Evolutionary conservation across 2,797 vertebrate species (phyloP), one percentile per base, ranked within the genome.

Genomic region (Carcharodon carcharias): DNA sequence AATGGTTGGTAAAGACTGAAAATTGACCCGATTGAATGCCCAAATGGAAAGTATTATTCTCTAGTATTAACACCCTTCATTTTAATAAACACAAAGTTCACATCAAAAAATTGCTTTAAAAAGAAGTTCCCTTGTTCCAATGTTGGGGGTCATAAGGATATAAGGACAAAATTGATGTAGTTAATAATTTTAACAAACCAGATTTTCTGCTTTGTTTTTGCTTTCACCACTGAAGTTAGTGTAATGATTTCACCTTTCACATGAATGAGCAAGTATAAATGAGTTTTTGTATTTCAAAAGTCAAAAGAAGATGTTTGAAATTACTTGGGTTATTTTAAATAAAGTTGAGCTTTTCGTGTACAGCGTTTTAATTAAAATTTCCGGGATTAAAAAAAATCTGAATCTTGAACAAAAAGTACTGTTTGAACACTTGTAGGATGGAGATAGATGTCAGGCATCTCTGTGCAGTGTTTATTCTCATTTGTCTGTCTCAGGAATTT

Each of bases 401-500:
- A 93, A 67, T 67, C 61, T 40, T 65, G 91, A 67, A 65, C 16
- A 2, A n/a, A 14, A 91, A 91, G 35, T 21, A 61, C 26, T 14
- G 18, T 85, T 85, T 50, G 40, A 85, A 85, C 45, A 5, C 21
- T 21, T 91, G 14, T 91, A n/a, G 88, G 16, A 58, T 45, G 35
- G 63, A 26, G 40, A 23, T 91, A 67, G 21, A 63, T 67, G 63
- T 26, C 91, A 9, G 14, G 31, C 3, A 61, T 61, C 28, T 91
- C 56, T n/a, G n/a, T 67, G 91, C n/a, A 40, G n/a, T 67, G 67
- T 93, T 93, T 93, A 93, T 93, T 40, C 91, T 93, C 61, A 67
- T 67, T 50, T 93, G 21, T 65, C n/a, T 67, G 61, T 40, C n/a
- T 21, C 40, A 92, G 40, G 31, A 65, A 5, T 40, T 65, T 93